These are phyloP conservation scores for Semaprochilodus insignis DNA, from an alignment of 2,797 vertebrate genomes.

Conservation along the genomic window DNA sequence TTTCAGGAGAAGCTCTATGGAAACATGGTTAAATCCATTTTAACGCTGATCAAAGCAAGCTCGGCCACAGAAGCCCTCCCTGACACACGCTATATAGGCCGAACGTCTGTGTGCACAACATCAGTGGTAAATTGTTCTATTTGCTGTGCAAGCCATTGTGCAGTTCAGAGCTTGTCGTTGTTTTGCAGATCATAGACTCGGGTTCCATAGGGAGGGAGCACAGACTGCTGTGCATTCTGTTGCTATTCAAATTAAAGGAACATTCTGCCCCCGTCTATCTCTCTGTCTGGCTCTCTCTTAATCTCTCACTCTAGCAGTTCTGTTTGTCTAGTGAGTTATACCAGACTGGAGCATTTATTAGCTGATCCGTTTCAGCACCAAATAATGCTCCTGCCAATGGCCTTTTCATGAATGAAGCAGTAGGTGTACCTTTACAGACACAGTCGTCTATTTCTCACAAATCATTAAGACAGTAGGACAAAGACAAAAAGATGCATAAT, in stretches of 20 bases:
- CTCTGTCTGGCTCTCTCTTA: slow-evolving; percentile 1
- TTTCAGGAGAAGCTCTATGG: neutral
- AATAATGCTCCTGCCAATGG: neutral
- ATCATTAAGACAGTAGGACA: no score
- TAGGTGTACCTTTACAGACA: neutral
- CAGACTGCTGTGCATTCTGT: slow-evolving; percentile 4
- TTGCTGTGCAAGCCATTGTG: slow-evolving; percentile 14
- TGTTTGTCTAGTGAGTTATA: neutral
- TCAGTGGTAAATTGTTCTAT: slow-evolving; percentile 17
- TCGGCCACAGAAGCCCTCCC: neutral
- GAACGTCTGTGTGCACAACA: slow-evolving; percentile 5
- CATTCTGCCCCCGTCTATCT: neutral
- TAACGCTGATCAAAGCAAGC: slow-evolving; percentile 10
- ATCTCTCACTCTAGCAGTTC: neutral
- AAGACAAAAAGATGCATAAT: neutral
- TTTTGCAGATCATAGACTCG: slow-evolving; percentile 25
- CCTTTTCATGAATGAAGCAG: neutral
- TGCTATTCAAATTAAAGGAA: slow-evolving; percentile 28
- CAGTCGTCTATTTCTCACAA: neutral
- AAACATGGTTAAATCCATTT: slow-evolving; percentile 4
- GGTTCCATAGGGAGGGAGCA: slow-evolving; percentile 12
- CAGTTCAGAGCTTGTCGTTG: slow-evolving; percentile 23
- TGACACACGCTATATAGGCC: neutral
- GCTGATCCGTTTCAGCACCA: slow-evolving; percentile 2
- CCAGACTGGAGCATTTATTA: neutral